A percentile compares a stretch with the other conserved stretches of the same genome.
These are phyloP conservation scores for Stichodactyla mertensii DNA, from an alignment of 64 coral and sea anemone species.

Conservation along the genomic window DNA sequence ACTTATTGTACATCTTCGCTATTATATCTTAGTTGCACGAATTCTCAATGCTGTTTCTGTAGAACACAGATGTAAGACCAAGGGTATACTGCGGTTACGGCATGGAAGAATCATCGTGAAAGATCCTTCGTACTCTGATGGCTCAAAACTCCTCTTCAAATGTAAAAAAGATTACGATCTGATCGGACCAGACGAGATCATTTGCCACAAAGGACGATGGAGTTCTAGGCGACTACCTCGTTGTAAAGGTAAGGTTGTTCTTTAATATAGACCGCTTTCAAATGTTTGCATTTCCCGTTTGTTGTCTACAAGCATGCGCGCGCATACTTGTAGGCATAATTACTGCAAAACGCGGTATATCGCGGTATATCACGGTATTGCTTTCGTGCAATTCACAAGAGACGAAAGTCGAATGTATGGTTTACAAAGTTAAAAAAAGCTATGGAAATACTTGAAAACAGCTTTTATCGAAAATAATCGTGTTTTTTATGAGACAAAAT, in stretches of 20 bases:
- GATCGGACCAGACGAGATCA: constrained; percentile 33
- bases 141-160: constrained; percentile 55
- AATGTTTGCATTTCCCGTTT: too few relatives aligned
- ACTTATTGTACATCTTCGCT: not conserved
- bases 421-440: too few relatives aligned
- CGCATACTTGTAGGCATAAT: too few relatives aligned
- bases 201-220: constrained; percentile 51
- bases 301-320: too few relatives aligned
- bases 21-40: not conserved
- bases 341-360: not conserved
- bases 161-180: constrained; percentile 64
- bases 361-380: not conserved
- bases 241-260: constrained; percentile 41
- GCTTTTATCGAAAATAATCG: too few relatives aligned
- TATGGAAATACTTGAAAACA: too few relatives aligned
- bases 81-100: not conserved
- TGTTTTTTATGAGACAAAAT: too few relatives aligned
- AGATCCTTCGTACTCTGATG: constrained; percentile 38
- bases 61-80: not conserved
- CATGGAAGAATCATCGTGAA: constrained; percentile 52
- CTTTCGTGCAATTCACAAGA: too few relatives aligned
- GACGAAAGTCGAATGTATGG: too few relatives aligned
- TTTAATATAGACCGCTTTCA: too few relatives aligned
- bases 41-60: not conserved
- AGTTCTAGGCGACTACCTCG: not conserved